Percentiles rank a stretch among this genome's conserved stretches.
Conservation (phyloP, 1,140 invertebrate genomes). For the Atta cephalotes region DNA sequence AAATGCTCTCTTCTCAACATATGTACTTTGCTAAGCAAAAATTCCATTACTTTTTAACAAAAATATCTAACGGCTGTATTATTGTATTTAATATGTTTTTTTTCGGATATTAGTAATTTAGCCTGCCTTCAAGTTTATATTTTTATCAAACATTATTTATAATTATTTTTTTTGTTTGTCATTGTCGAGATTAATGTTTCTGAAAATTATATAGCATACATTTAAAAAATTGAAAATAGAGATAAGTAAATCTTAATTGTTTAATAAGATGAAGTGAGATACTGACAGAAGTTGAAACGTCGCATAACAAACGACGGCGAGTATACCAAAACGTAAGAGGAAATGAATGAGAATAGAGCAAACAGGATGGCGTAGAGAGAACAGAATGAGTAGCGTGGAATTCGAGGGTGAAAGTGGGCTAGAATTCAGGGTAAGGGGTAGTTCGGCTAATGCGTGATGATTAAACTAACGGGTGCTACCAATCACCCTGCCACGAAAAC, state of each 20-base stretch:
- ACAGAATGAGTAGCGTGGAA: slow-evolving; percentile 80
- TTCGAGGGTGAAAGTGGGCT: slow-evolving; percentile 83
- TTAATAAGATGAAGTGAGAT: slow-evolving; percentile 36
- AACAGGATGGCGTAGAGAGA: slow-evolving; percentile 72
- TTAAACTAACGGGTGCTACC: slow-evolving; percentile 86
- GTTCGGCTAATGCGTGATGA: slow-evolving; percentile 86
- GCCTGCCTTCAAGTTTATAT: neutral
- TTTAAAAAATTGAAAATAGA: neutral
- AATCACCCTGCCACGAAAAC: slow-evolving; percentile 85
- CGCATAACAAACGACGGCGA: slow-evolving; percentile 80
- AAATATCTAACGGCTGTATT: neutral
- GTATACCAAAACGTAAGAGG: slow-evolving; percentile 78
- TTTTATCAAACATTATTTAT: neutral
- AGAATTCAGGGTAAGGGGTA: slow-evolving; percentile 80
- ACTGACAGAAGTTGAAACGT: slow-evolving; percentile 60
- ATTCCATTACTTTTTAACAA: neutral
- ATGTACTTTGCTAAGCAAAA: neutral
- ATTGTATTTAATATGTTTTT: neutral
- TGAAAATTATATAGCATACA: neutral
- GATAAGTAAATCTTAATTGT: slow-evolving; percentile 29
- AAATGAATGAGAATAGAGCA: slow-evolving; percentile 73
- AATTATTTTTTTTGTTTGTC: neutral
- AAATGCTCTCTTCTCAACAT: neutral
- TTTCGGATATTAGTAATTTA: neutral
- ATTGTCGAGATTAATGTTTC: neutral